Evolutionary conservation across 2,797 vertebrate species (phyloP).

Genomic region (Micrastur ruficollis): DNA sequence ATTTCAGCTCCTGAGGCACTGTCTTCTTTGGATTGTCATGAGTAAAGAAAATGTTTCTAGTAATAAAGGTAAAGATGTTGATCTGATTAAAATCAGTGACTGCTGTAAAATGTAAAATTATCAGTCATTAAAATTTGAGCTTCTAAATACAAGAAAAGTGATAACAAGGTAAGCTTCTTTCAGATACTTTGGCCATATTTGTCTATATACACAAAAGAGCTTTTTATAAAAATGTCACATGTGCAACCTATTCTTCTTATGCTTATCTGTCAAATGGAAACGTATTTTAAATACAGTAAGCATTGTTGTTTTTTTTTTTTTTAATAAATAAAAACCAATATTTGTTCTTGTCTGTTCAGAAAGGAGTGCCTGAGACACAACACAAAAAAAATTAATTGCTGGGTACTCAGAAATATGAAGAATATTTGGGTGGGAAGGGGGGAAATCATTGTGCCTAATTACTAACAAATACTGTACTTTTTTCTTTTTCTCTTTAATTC

Average conservation of each 20-base stretch:
- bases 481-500: background rate
- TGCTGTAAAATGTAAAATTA: background rate
- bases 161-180: background rate
- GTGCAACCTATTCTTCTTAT: background rate
- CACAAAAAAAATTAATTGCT: background rate
- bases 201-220: background rate
- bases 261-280: background rate
- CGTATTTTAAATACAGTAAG: background rate
- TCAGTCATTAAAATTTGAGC: background rate
- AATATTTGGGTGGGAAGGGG: background rate
- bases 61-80: background rate
- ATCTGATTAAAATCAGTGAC: background rate
- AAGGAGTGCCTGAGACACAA: accelerated
- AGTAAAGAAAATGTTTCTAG: background rate
- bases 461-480: background rate
- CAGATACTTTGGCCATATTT: background rate
- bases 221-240: background rate
- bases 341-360: background rate
- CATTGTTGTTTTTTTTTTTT: background rate
- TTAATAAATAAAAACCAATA: background rate
- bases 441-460: background rate
- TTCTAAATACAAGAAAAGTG: background rate
- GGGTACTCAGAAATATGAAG: background rate
- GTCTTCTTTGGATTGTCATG: background rate
- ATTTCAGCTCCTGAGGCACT: background rate